Evolutionary conservation across 2,888 invertebrate genomes (phyloP), one percentile per base, ranked within the genome.

Genomic region (Euclidia mi): DNA sequence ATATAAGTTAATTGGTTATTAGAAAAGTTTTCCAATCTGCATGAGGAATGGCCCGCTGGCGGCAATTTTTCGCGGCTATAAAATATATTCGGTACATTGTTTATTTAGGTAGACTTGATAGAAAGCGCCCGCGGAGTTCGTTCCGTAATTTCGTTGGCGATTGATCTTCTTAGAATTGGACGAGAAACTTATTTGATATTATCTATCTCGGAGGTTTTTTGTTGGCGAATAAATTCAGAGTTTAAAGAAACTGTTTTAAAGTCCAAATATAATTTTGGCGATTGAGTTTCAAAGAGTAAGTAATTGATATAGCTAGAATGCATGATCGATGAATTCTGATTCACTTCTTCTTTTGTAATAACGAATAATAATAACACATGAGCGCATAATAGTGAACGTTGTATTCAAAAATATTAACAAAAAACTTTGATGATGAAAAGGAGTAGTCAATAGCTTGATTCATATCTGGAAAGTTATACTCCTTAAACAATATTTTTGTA

Each of bases 21-120:
- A 79, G 76, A 76, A 81, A 89, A 90, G 73, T 90, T 90, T 90
- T 86, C 85, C 89, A 89, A 90, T 89, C 85, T 89, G 78, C 87
- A 87, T 85, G 77, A 76, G 78, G 73, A 84, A 84, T 84, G 76
- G 70, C 58, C 59, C 64, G 62, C 65, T 55, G 68, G 66, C 56
- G 45, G 50, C 55, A 55, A 58, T 71, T 73, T 75, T 73, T 69
- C 45, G 65, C 42, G 40, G 47, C 53, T 32, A 47, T 58, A 46
- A 67, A 73, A 73, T 63, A 65, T 69, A 66, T 43, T 51, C 47
- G 48, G 31, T 17, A 44, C 62, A 66, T 68, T 68, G 70, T 75
- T 68, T 75, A 65, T 76, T 76, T 68, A 71, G 62, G 68, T 37
- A 20, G 55, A 37, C 56, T 71, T 58, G 69, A 70, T 68, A 70